Conservation (phyloP, 2,888 invertebrate genomes). For the Sesia bembeciformis region DNA sequence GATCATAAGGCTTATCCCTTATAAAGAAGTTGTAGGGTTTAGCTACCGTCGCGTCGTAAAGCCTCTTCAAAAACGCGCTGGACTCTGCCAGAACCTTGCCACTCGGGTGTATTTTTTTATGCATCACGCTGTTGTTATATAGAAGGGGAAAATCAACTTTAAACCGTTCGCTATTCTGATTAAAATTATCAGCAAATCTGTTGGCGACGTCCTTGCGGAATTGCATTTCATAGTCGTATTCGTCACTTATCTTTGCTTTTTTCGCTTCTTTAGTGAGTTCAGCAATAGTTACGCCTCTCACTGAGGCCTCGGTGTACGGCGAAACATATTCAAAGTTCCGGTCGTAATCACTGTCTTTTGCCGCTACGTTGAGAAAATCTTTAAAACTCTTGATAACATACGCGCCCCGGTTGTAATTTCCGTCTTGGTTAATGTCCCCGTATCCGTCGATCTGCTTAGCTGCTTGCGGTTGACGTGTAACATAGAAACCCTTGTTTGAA, state of each 20-base stretch:
- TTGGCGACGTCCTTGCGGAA: conserved; percentile 44
- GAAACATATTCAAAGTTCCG: conserved; percentile 17
- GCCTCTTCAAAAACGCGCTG: conserved; percentile 37
- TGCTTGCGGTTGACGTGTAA: conserved; percentile 19
- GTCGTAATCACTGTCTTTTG: conserved; percentile 27
- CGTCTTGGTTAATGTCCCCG: conserved; percentile 17
- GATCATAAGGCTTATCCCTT: conserved; percentile 23
- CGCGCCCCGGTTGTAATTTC: conserved; percentile 33
- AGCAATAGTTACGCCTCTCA: conserved; percentile 21
- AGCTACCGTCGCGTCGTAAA: conserved; percentile 20
- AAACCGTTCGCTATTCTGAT: conserved; percentile 47
- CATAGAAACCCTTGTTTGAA: conserved; percentile 16
- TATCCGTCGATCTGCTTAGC: conserved; percentile 14
- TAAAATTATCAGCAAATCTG: conserved; percentile 53
- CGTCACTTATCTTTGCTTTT: conserved; percentile 11
- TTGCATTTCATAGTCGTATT: conserved; percentile 43
- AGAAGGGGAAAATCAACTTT: conserved; percentile 51
- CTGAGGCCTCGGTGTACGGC: conserved; percentile 22
- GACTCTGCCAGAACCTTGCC: conserved; percentile 33
- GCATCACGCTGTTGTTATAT: conserved; percentile 51
- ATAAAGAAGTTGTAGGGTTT: conserved; percentile 7
- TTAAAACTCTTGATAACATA: conserved; percentile 50
- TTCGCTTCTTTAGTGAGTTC: conserved; percentile 8
- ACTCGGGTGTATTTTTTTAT: conserved; percentile 20
- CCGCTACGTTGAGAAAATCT: conserved; percentile 41